Percentiles rank a stretch among this genome's conserved stretches.
These are phyloP conservation scores for Drosophila pseudotalamancana DNA, from an alignment of 2,888 invertebrate species.

Conservation along the genomic window DNA sequence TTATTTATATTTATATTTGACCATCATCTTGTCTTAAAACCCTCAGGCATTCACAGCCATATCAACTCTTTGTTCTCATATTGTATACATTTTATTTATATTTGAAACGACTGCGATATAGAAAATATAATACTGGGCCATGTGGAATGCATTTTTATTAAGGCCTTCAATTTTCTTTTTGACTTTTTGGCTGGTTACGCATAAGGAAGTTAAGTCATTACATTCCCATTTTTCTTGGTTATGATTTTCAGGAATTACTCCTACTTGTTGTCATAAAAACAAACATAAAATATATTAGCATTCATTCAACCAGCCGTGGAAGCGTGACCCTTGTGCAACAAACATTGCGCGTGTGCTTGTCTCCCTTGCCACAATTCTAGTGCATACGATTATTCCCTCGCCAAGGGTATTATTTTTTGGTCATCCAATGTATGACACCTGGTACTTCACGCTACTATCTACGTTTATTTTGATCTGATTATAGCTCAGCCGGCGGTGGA, in stretches of 20 bases:
- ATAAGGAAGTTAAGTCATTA: conserved; percentile 56
- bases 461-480: too few relatives aligned
- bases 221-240: conserved; percentile 51
- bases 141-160: too few relatives aligned
- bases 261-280: conserved; percentile 70
- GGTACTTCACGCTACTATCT: too few relatives aligned
- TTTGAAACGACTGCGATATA: too few relatives aligned
- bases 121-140: too few relatives aligned
- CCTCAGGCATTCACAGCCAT: too few relatives aligned
- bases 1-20: too few relatives aligned
- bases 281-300: conserved; percentile 64
- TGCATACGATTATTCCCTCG: conserved; percentile 25
- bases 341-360: conserved; percentile 29
- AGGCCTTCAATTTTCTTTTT: too few relatives aligned
- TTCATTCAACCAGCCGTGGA: conserved; percentile 69
- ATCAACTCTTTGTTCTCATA: too few relatives aligned
- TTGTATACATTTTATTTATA: too few relatives aligned
- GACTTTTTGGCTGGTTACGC: not conserved
- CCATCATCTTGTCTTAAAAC: too few relatives aligned
- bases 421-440: not conserved
- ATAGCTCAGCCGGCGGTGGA: too few relatives aligned
- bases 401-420: not conserved
- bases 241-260: conserved; percentile 77
- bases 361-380: not conserved
- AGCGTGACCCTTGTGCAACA: conserved; percentile 60